A percentile compares a stretch with the other conserved stretches of the same genome.
These are phyloP conservation scores for Perognathus longimembris DNA, from an alignment of 2,113 vertebrate species.

Conservation along the genomic window DNA sequence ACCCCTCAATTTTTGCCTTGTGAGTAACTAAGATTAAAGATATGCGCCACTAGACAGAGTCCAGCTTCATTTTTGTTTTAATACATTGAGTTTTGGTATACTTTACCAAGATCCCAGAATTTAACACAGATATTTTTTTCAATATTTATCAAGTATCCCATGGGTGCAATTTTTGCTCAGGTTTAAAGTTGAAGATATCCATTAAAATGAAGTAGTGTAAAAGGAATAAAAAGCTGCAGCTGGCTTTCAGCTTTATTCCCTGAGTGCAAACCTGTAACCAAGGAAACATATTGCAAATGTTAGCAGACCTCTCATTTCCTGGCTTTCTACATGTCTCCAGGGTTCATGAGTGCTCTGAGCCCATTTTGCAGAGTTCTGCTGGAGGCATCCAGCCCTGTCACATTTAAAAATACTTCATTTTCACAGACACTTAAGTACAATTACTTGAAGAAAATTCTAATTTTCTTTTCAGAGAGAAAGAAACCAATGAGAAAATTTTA, in stretches of 20 bases:
- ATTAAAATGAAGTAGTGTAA: slow-evolving; percentile 4
- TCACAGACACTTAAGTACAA: not conserved
- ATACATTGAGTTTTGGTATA: slow-evolving; percentile 2
- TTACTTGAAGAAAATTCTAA: not conserved
- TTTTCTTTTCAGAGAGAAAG: slow-evolving; percentile 45
- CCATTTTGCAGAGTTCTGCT: not conserved
- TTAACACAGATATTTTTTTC: slow-evolving; percentile 24
- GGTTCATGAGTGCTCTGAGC: not conserved
- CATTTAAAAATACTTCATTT: not conserved
- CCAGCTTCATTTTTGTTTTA: slow-evolving; percentile 21
- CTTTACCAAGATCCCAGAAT: not conserved
- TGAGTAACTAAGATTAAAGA: too few relatives aligned
- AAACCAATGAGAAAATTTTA: not conserved
- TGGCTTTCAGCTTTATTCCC: slow-evolving; percentile 33
- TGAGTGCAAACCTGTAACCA: slow-evolving; percentile 44
- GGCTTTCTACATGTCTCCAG: not conserved
- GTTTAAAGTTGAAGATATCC: not conserved
- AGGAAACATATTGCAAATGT: slow-evolving; percentile 50
- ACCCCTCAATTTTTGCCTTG: too few relatives aligned
- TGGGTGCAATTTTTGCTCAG: not conserved
- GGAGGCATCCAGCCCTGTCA: not conserved
- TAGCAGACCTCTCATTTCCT: not conserved
- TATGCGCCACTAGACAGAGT: too few relatives aligned
- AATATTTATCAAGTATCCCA: not conserved
- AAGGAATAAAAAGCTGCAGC: slow-evolving; percentile 32